Evolutionary conservation across 2,888 invertebrate species (phyloP), one percentile per base, ranked within the genome.

Genomic region (Crocallis elinguaria): DNA sequence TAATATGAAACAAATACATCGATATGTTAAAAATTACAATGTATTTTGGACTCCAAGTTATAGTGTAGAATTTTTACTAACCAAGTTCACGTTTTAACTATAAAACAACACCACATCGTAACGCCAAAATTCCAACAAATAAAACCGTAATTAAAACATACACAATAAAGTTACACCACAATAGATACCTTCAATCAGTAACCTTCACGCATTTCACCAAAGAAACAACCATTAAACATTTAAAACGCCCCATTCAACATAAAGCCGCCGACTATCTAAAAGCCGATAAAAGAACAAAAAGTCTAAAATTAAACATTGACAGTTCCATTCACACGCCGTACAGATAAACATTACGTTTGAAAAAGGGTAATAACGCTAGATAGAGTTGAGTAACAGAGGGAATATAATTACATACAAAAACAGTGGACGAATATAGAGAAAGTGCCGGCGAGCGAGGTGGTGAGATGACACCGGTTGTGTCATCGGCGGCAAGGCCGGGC

Each of bases 321-420:
- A 57, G 46, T 52, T 54, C 55, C 36, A 32, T 56, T 56, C 57
- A 27, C 58, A 56, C 57, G 51, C 33, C 16, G 23, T 30, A 9
- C 8, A 39, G n/a, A 39, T 17, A 25, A 38, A 16, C 41, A 21
- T 33, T 12, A 41, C 46, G 11, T 14, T 42, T 36, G 8, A 44
- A 49, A 56, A 54, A 49, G 30, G 17, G 44, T 37, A 48, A 59
- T 52, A 57, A 45, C 52, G 17, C 11, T 19, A 30, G 44, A 38
- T 36, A 38, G 32, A 12, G 57, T 58, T 49, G 41, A 51, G 60
- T 60, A 66, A 62, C 56, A 35, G 21, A 2, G 29, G 46, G 53
- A 25, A 45, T 55, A 51, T 62, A 55, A 64, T 64, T 58, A 57
- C 60, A 52, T 54, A 61, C 57, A 60, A 62, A 60, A 56, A 61